Percentiles rank a stretch among this genome's conserved stretches.
Evolutionary conservation across 2,113 vertebrate genomes (phyloP).

Genomic region (Lepisosteus osseus): DNA sequence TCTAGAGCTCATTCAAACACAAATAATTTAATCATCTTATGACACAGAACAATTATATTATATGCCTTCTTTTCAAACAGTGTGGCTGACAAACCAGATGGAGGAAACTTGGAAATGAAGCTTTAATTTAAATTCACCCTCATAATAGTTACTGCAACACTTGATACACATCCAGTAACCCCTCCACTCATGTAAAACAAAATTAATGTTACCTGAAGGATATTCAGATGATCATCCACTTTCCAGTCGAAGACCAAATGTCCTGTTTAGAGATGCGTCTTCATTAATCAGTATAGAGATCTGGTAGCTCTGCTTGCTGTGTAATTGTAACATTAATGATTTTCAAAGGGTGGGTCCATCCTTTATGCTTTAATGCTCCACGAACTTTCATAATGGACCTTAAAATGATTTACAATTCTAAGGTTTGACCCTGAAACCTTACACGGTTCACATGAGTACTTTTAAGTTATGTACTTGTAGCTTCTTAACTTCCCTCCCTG

Average conservation of each 20-base stretch:
- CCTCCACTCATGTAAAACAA: neutral
- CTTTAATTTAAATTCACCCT: too few relatives aligned
- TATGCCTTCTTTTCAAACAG: too few relatives aligned
- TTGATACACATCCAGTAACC: too few relatives aligned
- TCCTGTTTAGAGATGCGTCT: neutral
- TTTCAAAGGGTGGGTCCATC: neutral
- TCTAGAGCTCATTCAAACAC: too few relatives aligned
- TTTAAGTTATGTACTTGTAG: neutral
- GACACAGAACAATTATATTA: too few relatives aligned
- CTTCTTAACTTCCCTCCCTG: neutral
- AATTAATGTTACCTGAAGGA: neutral
- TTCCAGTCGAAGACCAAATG: too few relatives aligned
- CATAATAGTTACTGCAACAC: too few relatives aligned
- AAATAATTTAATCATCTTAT: too few relatives aligned
- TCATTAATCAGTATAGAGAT: neutral
- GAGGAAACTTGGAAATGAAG: too few relatives aligned
- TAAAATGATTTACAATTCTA: constrained; percentile 6
- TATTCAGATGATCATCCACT: neutral
- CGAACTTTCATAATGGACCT: neutral
- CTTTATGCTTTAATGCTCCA: neutral
- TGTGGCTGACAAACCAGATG: too few relatives aligned
- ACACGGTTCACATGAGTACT: constrained; percentile 6
- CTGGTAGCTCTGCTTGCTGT: neutral
- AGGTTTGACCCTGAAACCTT: constrained; percentile 11
- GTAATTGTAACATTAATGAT: constrained; percentile 8